Evolutionary conservation across 2,113 vertebrate species (phyloP).

Genomic region (Labeo rohita): DNA sequence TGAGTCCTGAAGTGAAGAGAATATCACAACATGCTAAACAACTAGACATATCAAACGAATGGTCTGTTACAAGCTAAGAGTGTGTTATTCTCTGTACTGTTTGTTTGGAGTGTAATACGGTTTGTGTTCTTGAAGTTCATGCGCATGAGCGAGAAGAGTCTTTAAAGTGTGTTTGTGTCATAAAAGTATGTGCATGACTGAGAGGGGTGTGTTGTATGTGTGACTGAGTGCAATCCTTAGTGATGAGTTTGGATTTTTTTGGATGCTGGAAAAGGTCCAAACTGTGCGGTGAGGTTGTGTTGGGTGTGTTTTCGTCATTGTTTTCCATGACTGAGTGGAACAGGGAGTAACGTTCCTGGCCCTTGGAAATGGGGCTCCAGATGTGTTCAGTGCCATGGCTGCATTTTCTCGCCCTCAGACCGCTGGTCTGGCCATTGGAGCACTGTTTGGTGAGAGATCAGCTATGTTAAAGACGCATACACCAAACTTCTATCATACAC

Average conservation of each 20-base stretch:
- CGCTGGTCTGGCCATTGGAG: constrained; percentile 88
- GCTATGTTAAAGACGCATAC: not conserved
- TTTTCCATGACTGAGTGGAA: constrained; percentile 67
- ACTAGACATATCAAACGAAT: not conserved
- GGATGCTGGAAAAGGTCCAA: not conserved
- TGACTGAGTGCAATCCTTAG: not conserved
- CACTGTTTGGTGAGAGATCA: constrained; percentile 83
- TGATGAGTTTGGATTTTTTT: not conserved
- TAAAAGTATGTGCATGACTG: not conserved
- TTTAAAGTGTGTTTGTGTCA: not conserved
- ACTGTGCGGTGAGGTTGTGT: not conserved
- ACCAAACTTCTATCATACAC: not conserved
- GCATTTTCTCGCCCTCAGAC: constrained; percentile 91
- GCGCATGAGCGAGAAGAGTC: not conserved
- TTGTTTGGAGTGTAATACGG: not conserved
- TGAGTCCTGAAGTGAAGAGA: not conserved
- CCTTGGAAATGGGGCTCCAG: constrained; percentile 93
- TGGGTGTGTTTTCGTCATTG: not conserved
- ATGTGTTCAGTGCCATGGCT: constrained; percentile 93
- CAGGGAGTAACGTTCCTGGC: constrained; percentile 98
- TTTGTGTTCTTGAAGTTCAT: not conserved
- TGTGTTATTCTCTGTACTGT: not conserved
- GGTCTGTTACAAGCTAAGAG: not conserved
- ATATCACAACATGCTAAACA: not conserved
- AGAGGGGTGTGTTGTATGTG: not conserved